Evolutionary conservation across 2,888 invertebrate genomes (phyloP), one percentile per base, ranked within the genome.

Genomic region (Margaritifera margaritifera): DNA sequence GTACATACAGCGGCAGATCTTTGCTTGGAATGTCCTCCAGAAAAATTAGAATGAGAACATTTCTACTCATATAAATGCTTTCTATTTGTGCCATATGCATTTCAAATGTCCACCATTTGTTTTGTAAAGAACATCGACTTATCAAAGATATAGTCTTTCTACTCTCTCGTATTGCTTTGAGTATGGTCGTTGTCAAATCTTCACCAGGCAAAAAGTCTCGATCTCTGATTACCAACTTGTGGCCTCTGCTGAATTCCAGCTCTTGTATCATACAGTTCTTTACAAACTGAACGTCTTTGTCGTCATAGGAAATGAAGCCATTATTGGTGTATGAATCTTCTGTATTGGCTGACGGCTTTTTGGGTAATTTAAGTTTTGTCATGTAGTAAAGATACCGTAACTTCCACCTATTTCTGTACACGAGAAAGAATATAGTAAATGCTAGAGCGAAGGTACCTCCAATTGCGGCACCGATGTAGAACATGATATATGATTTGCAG

Each of bases 31-130:
- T 72, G 15, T 62, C n/a, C 55, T 80, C 80, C 20, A 75, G 56
- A 56, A 78, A 72, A 18, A 78, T 68, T 15, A 76, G 27, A 24
- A 77, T 64, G n/a, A 78, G 53, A 20, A 75, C 72, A 42, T 69
- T 63, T 24, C 76, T 63, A 24, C 73, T 72, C 52, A 64, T 74
- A 50, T 75, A 67, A 22, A 80, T 62, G 51, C 72, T 71, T 59
- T 80, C 78, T 72, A 78, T 71, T 20, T 63, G 66, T 0, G 82
- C 80, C 66, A 78, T 80, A 24, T 78, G 72, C 62, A 83, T 74
- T 69, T 84, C 84, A 62, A 77, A 80, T 62, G 77, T 74, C 68
- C 82, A 83, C 74, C 75, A 81, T 31, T 76, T 70, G 60, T 74
- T 81, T 50, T 65, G 60, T 4, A 81, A 54, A 64, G 79, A 82